A percentile compares a stretch with the other conserved stretches of the same genome.
Evolutionary conservation across 2,888 invertebrate species (phyloP).

Genomic region (Lymantria monacha): DNA sequence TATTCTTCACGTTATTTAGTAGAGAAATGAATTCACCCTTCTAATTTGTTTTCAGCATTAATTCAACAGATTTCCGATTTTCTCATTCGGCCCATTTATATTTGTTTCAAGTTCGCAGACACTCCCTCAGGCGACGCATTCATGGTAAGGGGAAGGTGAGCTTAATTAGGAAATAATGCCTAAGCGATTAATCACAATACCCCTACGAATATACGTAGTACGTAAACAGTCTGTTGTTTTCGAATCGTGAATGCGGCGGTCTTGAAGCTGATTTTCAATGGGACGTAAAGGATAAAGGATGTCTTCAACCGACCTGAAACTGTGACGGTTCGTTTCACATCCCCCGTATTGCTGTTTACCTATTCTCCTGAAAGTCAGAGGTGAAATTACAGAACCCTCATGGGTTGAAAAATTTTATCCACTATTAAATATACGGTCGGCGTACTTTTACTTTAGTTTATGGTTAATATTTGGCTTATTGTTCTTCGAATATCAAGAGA

Average conservation of each 20-base stretch:
- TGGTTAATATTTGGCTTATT: constrained; percentile 6
- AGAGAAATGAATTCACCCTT: constrained; percentile 40
- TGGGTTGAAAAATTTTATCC: constrained; percentile 6
- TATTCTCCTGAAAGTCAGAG: constrained; percentile 69
- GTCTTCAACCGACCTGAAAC: constrained; percentile 72
- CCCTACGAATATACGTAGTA: constrained; percentile 44
- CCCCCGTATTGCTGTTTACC: constrained; percentile 58
- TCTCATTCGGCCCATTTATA: constrained; percentile 54
- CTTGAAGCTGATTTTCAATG: constrained; percentile 67
- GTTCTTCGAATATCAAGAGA: background rate
- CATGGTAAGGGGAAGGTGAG: constrained; percentile 66
- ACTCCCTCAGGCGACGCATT: constrained; percentile 59
- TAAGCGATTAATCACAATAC: constrained; percentile 77
- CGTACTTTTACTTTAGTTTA: too few relatives aligned
- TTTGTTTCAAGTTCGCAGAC: constrained; percentile 61
- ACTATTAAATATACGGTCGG: background rate
- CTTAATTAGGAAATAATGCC: constrained; percentile 81
- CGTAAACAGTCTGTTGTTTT: constrained; percentile 49
- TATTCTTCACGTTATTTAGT: constrained; percentile 23
- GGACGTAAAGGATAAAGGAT: constrained; percentile 54
- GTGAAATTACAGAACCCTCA: constrained; percentile 44
- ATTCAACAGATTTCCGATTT: constrained; percentile 69
- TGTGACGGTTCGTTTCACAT: constrained; percentile 70
- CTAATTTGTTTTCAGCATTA: constrained; percentile 61
- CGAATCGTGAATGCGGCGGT: constrained; percentile 45